Evolutionary conservation across 2,113 vertebrate genomes (phyloP).

Genomic region (Sisor rabdophorus): DNA sequence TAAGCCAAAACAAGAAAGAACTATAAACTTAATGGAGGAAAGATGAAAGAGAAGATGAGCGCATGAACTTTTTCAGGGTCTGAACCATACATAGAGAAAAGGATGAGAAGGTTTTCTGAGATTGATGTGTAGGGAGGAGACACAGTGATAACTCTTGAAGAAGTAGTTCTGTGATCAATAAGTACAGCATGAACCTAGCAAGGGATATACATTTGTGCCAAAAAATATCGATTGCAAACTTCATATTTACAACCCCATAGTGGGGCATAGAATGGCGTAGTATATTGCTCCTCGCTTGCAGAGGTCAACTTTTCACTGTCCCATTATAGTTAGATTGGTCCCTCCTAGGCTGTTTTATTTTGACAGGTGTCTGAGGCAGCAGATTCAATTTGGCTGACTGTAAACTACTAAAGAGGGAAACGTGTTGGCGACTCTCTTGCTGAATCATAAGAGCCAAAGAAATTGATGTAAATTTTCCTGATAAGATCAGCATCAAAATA

Average conservation of each 20-base stretch:
- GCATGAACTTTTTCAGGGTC: not conserved
- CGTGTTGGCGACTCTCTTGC: constrained; percentile 5
- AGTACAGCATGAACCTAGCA: constrained; percentile 21
- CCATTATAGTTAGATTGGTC: constrained; percentile 32
- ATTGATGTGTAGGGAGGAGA: not conserved
- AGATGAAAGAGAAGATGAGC: not conserved
- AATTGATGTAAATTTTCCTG: not conserved
- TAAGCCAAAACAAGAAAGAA: not conserved
- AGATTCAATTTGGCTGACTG: constrained; percentile 30
- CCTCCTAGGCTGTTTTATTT: constrained; percentile 6
- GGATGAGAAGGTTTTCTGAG: not conserved
- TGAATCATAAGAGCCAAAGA: constrained; percentile 1
- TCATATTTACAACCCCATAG: constrained; percentile 47
- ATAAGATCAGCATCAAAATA: not conserved
- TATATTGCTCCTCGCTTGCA: constrained; percentile 37
- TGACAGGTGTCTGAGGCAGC: constrained; percentile 43
- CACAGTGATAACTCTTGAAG: constrained; percentile 15
- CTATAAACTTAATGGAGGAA: not conserved
- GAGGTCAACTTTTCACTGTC: constrained; percentile 41
- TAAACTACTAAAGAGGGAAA: constrained; percentile 24
- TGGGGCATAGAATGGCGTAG: constrained; percentile 25
- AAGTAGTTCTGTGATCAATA: constrained; percentile 35
- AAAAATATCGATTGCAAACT: constrained; percentile 41
- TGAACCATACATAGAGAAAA: not conserved
- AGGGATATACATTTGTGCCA: constrained; percentile 36